Conservation (phyloP, 2,888 invertebrate genomes). For the Amorpha juglandis region DNA sequence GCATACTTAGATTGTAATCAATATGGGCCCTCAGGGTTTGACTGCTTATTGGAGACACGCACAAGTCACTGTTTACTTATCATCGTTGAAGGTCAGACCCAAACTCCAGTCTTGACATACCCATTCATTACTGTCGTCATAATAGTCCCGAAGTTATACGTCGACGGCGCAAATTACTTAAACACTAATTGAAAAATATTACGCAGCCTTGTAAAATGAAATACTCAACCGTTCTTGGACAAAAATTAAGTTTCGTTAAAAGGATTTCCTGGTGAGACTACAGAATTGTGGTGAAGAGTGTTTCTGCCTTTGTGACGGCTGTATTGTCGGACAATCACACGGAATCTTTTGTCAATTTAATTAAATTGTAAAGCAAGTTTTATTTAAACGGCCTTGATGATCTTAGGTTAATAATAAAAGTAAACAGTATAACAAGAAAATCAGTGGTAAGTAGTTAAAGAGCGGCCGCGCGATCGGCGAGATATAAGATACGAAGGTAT, state of each 20-base stretch:
- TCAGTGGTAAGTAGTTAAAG: neutral
- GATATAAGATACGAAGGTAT: slow-evolving; percentile 30
- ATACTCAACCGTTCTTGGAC: slow-evolving; percentile 26
- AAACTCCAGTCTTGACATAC: slow-evolving; percentile 23
- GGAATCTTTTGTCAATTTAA: too few relatives aligned
- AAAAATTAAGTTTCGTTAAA: slow-evolving; percentile 30
- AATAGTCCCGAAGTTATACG: slow-evolving; percentile 24
- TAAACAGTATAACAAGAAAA: slow-evolving; percentile 1
- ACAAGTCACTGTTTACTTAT: slow-evolving; percentile 35
- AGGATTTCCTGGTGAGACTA: slow-evolving; percentile 25
- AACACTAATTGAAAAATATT: slow-evolving; percentile 26
- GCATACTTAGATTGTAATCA: slow-evolving; percentile 43
- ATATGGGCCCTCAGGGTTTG: slow-evolving; percentile 38
- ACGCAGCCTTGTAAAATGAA: slow-evolving; percentile 16
- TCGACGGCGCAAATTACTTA: slow-evolving; percentile 24
- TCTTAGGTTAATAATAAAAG: neutral
- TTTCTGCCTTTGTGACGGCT: neutral
- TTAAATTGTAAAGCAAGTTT: too few relatives aligned
- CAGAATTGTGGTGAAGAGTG: neutral
- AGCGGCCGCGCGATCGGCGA: slow-evolving; percentile 20
- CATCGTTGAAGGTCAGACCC: slow-evolving; percentile 29
- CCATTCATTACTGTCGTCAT: slow-evolving; percentile 25
- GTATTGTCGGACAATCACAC: neutral
- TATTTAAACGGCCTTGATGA: neutral
- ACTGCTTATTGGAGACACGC: slow-evolving; percentile 36